Base-by-base conservation (phyloP, 2,888 invertebrate species). In the Nomada lathburiana region DNA sequence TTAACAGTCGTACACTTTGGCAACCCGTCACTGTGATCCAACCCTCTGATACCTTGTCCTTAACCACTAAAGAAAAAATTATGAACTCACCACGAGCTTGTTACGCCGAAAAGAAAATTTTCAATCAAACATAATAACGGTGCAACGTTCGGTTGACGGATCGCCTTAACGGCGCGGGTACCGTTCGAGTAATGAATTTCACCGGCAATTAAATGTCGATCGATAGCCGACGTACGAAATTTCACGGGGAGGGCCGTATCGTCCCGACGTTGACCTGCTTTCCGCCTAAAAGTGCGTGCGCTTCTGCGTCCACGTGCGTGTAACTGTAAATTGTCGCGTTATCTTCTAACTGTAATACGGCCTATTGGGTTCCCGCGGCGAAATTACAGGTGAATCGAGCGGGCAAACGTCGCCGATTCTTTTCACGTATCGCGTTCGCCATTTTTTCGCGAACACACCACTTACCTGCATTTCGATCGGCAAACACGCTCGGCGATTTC, bases 271-370 rank as follows among this genome's bases (percentile, higher is more conserved):
- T 90, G 88, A 89, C 91, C 90, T 71, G 80, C 85, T 88, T 90
- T 74, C 76, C 63, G 26, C 67, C 53, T 60, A 70, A 55, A 52
- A 78, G 52, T 60, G 71, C 53, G 36, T 20, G 69, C 65, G 26
- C 44, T 65, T 65, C 26, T 59, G 71, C 64, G 71, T 53, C 50
- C 69, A 42, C 68, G 75, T 77, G 74, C 57, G 65, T 55, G 72
- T 90, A 89, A 87, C 90, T 89, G 88, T 89, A 89, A 84, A 83
- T 73, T 73, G 72, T 80, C 73, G 83, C 81, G 79, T 85, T 86
- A 87, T 81, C 78, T 85, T 88, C 86, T 92, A 91, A 91, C 92
- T 91, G 92, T 91, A 89, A 88, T 90, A 73, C 80, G 76, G 86
- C 86, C 86, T 87, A 89, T 90, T 83, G 86, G 76, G 53, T 23